A percentile compares a stretch with the other conserved stretches of the same genome.
These are phyloP conservation scores for Baronia brevicornis DNA, from an alignment of 2,888 invertebrate species.

Conservation along the genomic window DNA sequence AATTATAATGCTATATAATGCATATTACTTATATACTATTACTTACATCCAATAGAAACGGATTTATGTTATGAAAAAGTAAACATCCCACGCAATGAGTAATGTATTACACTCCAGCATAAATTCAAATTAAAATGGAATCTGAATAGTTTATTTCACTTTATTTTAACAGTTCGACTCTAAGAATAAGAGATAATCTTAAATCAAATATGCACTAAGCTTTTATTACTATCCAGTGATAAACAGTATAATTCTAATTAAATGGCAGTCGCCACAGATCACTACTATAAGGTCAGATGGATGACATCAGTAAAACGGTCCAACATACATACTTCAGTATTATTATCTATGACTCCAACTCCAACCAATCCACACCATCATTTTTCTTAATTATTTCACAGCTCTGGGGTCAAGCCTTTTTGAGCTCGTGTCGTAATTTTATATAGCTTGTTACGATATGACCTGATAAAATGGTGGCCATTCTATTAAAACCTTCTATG, in stretches of 20 bases:
- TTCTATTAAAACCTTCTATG: no score
- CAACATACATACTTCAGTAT: no score
- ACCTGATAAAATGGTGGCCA: no score
- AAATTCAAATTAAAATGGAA: constrained; percentile 4
- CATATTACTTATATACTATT: constrained; percentile 10
- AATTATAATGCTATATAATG: constrained; percentile 9
- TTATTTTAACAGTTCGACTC: not conserved
- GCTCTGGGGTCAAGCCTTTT: no score
- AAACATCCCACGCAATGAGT: constrained; percentile 63
- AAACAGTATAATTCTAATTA: constrained; percentile 21
- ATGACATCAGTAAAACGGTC: constrained; percentile 26
- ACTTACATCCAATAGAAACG: constrained; percentile 15
- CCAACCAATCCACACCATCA: no score
- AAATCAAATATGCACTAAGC: not conserved
- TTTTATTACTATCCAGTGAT: constrained; percentile 15
- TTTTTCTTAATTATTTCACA: no score
- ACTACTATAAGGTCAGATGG: no score
- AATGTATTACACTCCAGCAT: constrained; percentile 22
- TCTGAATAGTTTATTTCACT: not conserved
- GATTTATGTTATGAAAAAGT: constrained; percentile 28
- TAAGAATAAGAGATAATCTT: not conserved
- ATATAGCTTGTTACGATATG: no score
- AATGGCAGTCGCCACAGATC: constrained; percentile 24
- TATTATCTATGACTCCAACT: no score
- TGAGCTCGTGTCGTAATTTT: no score